Evolutionary conservation across 2,888 invertebrate genomes (phyloP).

Genomic region (Cyclophora albipunctata): DNA sequence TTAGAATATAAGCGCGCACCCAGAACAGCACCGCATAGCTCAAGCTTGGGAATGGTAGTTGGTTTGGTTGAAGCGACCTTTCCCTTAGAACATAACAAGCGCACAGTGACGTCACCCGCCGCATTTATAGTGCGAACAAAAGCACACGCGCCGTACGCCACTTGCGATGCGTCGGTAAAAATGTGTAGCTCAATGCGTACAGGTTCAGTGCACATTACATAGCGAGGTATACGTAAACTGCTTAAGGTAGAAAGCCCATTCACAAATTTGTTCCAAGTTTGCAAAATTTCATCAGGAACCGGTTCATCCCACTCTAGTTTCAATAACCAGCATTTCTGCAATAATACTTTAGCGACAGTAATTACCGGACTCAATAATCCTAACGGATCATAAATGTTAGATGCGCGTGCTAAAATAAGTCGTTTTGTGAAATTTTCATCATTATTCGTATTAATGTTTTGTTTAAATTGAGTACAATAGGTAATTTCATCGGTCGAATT

Average conservation of each 20-base stretch:
- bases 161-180: slow-evolving; percentile 5
- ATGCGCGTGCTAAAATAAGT: too few species aligned
- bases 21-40: too few species aligned
- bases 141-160: slow-evolving; percentile 2
- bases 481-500: too few species aligned
- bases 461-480: too few species aligned
- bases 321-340: slow-evolving; percentile 7
- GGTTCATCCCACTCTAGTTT: slow-evolving; percentile 10
- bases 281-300: background rate
- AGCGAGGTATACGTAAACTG: slow-evolving; percentile 1
- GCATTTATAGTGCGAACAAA: slow-evolving; percentile 5
- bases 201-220: background rate
- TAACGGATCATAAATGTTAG: slow-evolving; percentile 13
- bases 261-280: slow-evolving; percentile 3
- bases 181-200: slow-evolving; percentile 1
- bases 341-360: slow-evolving; percentile 6
- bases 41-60: too few species aligned
- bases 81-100: too few species aligned
- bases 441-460: too few species aligned
- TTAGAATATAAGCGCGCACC: too few species aligned
- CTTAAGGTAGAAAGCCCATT: background rate
- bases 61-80: too few species aligned
- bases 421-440: too few species aligned
- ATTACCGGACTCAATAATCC: slow-evolving; percentile 7
- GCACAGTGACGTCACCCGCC: slow-evolving; percentile 6